phyloP scores from a whole-genome alignment of 2,797 vertebrate species.

The Lepilemur septentrionalis region DNA sequence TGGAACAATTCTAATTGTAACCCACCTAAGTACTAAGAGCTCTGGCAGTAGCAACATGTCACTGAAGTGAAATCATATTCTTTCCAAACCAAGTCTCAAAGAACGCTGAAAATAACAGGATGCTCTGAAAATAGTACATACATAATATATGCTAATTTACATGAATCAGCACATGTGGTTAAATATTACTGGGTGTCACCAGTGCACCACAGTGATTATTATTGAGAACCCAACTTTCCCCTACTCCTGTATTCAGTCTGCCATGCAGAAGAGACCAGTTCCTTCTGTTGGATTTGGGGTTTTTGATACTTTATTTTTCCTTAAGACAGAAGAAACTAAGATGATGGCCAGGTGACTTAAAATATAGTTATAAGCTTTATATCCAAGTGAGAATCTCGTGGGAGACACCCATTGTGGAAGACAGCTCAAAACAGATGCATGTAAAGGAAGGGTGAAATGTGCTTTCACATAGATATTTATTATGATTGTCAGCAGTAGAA shows the following conservation, averaged over 20 bases:
- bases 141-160: constrained; percentile 41
- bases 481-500: constrained; percentile 11
- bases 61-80: constrained; percentile 51
- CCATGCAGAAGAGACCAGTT: neutral
- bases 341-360: constrained; percentile 6
- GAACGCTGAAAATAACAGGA: constrained; percentile 34
- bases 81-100: constrained; percentile 24
- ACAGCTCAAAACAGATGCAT: neutral
- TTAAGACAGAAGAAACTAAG: neutral
- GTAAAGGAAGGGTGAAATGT: neutral
- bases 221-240: neutral
- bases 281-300: constrained; percentile 15
- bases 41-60: constrained; percentile 45
- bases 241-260: neutral
- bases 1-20: constrained; percentile 58
- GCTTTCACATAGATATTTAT: constrained; percentile 40
- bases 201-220: constrained; percentile 1
- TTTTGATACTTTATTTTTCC: constrained; percentile 11
- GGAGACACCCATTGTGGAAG: constrained; percentile 1
- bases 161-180: constrained; percentile 13
- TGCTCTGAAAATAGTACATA: constrained; percentile 13
- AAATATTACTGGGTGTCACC: constrained; percentile 6
- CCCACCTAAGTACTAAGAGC: constrained; percentile 34
- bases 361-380: constrained; percentile 9
- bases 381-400: neutral